Evolutionary conservation across 2,797 vertebrate species (phyloP), one percentile per base, ranked within the genome.

Genomic region (Eutrigla gurnardus): DNA sequence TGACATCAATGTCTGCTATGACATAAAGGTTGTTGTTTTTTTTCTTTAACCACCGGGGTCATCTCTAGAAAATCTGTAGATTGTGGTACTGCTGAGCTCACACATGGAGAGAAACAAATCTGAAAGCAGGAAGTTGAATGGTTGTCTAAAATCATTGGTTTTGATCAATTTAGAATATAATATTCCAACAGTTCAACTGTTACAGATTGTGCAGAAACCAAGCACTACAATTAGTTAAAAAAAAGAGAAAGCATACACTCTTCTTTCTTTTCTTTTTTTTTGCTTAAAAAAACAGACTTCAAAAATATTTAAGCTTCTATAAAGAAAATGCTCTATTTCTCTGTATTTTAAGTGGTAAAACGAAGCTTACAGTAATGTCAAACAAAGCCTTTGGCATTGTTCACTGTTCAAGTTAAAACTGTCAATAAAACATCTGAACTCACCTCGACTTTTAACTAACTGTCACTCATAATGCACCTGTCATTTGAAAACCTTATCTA

Each of bases 321-420:
- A 67, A 69, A 75, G 45, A 76, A 78, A 85, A 73, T 3, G 5
- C 39, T 75, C 60, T 86, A 43, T 65, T 15, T 54, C 52, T 68
- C 78, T 86, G 80, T 45, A 64, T 84, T 80, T 74, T 60, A 36
- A 75, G 40, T 47, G 40, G 76, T 73, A 42, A 70, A 58, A 80
- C 61, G 45, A 77, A 57, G 52, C 7, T 77, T 74, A 82, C 67
- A 88, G 37, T 82, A 73, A 74, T 68, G 40, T 70, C 93, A 94
- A 95, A 95, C 52, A 86, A 94, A 95, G 93, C 96, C 96, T 98
- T 97, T 97, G 96, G 96, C 94, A 95, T 96, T 93, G 88, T 79
- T 85, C 78, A 81, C 81, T 75, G 67, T 73, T 47, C 92, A 87
- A 87, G 80, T 78, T 93, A 92, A 94, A 87, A 43, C 45, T 73